Conservation (phyloP, 2,888 invertebrate species). For the Criorhina ranunculi region DNA sequence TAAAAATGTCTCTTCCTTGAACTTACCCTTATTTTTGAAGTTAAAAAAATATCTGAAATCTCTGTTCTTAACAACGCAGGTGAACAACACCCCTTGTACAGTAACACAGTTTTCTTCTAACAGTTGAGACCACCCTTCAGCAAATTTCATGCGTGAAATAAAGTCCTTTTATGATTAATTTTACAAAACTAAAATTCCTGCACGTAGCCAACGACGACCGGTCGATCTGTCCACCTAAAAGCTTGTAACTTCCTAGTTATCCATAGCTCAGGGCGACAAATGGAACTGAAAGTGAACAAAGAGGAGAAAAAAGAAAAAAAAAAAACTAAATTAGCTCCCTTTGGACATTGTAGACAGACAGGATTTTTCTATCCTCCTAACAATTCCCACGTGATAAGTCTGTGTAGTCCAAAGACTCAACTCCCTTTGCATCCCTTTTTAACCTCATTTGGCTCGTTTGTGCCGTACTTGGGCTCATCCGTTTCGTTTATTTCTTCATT, state of each 20-base stretch:
- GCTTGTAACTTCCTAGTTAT: conserved; percentile 66
- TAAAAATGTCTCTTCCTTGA: no score
- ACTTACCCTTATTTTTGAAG: no score
- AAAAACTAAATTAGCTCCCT: conserved; percentile 52
- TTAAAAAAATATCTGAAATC: no score
- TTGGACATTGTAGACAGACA: conserved; percentile 64
- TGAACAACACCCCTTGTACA: conserved; percentile 16
- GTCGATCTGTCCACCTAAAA: conserved; percentile 35
- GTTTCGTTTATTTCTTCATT: conserved; percentile 66
- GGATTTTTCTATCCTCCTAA: conserved; percentile 59
- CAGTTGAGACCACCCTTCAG: conserved; percentile 20
- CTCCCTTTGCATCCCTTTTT: conserved; percentile 61
- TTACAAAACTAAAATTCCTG: conserved; percentile 24
- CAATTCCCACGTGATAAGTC: conserved; percentile 66
- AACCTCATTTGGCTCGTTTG: conserved; percentile 74
- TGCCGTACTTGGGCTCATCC: conserved; percentile 68
- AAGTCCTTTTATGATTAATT: conserved; percentile 64
- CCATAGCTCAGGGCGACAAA: conserved; percentile 52
- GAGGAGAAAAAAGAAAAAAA: conserved; percentile 16
- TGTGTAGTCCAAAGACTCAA: conserved; percentile 6
- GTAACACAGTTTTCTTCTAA: conserved; percentile 36
- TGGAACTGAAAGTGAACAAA: conserved; percentile 49
- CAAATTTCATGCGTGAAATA: conserved; percentile 38
- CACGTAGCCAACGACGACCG: conserved; percentile 17
- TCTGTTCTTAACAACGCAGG: conserved; percentile 28